Evolutionary conservation across 2,797 vertebrate genomes (phyloP).

Genomic region (Tapirus indicus): DNA sequence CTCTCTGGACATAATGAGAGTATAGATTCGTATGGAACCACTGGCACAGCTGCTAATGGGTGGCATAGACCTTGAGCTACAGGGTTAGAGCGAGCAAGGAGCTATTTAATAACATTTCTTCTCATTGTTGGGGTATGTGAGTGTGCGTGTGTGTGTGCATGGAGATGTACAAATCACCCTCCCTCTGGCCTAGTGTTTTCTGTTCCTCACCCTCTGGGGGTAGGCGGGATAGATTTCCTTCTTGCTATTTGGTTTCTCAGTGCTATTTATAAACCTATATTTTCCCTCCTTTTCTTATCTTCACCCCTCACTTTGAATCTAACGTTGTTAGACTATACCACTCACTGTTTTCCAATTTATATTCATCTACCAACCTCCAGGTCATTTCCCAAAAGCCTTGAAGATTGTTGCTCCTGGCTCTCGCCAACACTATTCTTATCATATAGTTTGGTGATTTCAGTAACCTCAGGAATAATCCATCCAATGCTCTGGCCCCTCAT

Average conservation of each 20-base stretch:
- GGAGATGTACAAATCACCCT: neutral
- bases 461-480: neutral
- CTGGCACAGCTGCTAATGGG: neutral
- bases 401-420: neutral
- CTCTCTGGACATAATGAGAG: neutral
- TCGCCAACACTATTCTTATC: neutral
- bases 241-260: neutral
- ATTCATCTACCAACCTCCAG: neutral
- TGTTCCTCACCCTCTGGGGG: neutral
- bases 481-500: neutral
- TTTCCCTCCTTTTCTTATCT: neutral
- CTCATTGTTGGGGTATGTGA: neutral
- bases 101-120: neutral
- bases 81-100: neutral
- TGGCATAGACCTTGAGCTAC: neutral
- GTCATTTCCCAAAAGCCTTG: conserved; percentile 1
- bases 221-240: neutral
- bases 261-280: neutral
- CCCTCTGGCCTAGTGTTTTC: neutral
- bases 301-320: neutral
- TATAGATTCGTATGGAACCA: neutral
- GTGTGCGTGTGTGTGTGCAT: neutral
- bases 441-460: neutral
- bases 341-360: conserved; percentile 23
- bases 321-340: neutral